These are phyloP conservation scores for Caloenas nicobarica DNA, from an alignment of 2,113 vertebrate genomes.

Conservation along the genomic window DNA sequence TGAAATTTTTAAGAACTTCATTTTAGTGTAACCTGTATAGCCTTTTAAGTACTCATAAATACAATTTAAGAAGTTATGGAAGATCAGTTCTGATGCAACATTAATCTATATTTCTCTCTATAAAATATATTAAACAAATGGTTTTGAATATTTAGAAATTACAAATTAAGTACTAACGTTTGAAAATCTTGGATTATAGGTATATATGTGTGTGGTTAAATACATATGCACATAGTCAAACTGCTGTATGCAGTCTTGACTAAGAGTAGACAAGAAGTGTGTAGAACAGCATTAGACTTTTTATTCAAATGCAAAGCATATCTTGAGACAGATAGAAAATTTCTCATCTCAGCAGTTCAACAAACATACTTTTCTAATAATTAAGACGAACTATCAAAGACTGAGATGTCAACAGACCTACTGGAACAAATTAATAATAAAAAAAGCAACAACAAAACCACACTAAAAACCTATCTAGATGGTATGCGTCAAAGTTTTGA, in stretches of 20 bases:
- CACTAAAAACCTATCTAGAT: not conserved
- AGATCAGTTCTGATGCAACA: not conserved
- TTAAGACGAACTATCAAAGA: not conserved
- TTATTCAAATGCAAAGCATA: not conserved
- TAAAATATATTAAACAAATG: not conserved
- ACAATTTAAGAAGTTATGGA: not conserved
- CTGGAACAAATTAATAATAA: not conserved
- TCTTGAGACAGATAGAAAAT: not conserved
- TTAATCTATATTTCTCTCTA: not conserved
- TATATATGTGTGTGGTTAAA: not conserved
- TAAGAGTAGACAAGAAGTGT: not conserved
- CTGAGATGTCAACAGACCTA: not conserved
- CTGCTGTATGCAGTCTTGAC: not conserved
- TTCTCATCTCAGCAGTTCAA: not conserved
- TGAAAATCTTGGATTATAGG: not conserved
- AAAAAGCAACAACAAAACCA: not conserved
- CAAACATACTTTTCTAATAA: not conserved
- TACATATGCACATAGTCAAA: not conserved
- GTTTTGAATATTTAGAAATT: not conserved
- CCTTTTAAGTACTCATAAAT: not conserved
- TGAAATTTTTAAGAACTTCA: not conserved
- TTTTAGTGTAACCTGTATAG: not conserved
- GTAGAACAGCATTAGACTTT: not conserved
- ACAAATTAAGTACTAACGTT: not conserved
- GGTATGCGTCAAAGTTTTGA: not conserved